Evolutionary conservation across 2,113 vertebrate genomes (phyloP).

Genomic region (Nothobranchius furzeri): DNA sequence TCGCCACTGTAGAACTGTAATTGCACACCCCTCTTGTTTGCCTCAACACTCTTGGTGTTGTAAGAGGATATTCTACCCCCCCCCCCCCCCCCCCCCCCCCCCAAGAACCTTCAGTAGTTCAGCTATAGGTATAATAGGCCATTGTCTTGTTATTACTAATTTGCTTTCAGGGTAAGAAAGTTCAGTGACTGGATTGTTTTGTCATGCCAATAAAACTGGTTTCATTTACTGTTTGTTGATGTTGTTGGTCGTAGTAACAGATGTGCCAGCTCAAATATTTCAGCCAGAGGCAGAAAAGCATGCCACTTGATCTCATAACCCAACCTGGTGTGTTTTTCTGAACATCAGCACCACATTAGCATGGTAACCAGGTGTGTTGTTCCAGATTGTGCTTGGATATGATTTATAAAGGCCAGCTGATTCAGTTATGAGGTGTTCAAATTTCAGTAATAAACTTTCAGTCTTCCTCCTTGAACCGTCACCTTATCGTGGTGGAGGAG

Average conservation of each 20-base stretch:
- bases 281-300: conserved; percentile 1
- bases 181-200: conserved; percentile 38
- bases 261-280: conserved; percentile 24
- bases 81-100: too few relatives aligned
- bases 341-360: conserved; percentile 26
- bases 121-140: conserved; percentile 19
- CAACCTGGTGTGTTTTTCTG: conserved; percentile 21
- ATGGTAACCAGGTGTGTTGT: conserved; percentile 31
- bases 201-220: conserved; percentile 43
- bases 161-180: conserved; percentile 23
- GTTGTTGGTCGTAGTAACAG: conserved; percentile 26
- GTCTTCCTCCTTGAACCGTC: too few relatives aligned
- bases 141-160: conserved; percentile 32
- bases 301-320: conserved; percentile 36
- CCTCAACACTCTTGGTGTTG: conserved; percentile 17
- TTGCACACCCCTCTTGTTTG: conserved; percentile 37
- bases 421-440: conserved; percentile 32
- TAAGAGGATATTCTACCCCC: conserved; percentile 25
- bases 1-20: conserved; percentile 42
- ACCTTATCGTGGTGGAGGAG: too few relatives aligned
- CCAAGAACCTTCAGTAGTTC: conserved; percentile 8
- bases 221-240: conserved; percentile 41
- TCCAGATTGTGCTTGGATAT: background rate
- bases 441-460: conserved; percentile 35
- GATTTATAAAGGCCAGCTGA: conserved; percentile 27